These are phyloP conservation scores for Oryzias javanicus DNA, from an alignment of 2,113 vertebrate species.

Conservation along the genomic window DNA sequence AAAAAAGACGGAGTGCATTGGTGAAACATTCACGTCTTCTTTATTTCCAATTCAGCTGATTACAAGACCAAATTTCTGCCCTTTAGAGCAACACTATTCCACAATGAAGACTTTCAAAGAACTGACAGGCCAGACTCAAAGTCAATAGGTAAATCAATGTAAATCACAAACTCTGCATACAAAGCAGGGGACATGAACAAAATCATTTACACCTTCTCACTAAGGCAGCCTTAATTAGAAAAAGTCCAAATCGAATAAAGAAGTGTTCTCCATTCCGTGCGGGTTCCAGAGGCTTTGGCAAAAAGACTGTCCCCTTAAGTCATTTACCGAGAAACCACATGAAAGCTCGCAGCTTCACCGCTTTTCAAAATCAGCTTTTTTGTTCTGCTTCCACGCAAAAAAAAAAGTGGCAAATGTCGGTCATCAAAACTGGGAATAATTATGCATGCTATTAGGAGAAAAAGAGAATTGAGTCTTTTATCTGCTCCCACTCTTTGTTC, in stretches of 20 bases:
- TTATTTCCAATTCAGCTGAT: neutral
- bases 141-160: constrained; percentile 1
- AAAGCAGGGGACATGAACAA: neutral
- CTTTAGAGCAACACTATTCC: neutral
- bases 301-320: neutral
- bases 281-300: neutral
- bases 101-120: neutral
- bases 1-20: too few species aligned
- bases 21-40: too few species aligned
- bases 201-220: neutral
- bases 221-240: neutral
- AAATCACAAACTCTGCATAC: neutral
- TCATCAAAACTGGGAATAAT: constrained; percentile 9
- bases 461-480: neutral
- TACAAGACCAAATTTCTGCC: neutral
- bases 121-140: constrained; percentile 2
- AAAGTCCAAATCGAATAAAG: constrained; percentile 1
- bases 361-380: neutral
- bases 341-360: constrained; percentile 1
- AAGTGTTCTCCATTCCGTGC: neutral
- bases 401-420: neutral
- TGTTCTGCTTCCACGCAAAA: neutral
- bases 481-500: constrained; percentile 13
- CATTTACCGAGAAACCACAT: neutral
- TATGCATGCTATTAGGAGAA: neutral